A percentile compares a stretch with the other conserved stretches of the same genome.
phyloP scores from a whole-genome alignment of 2,797 vertebrate species.

The Peromyscus attwateri region DNA sequence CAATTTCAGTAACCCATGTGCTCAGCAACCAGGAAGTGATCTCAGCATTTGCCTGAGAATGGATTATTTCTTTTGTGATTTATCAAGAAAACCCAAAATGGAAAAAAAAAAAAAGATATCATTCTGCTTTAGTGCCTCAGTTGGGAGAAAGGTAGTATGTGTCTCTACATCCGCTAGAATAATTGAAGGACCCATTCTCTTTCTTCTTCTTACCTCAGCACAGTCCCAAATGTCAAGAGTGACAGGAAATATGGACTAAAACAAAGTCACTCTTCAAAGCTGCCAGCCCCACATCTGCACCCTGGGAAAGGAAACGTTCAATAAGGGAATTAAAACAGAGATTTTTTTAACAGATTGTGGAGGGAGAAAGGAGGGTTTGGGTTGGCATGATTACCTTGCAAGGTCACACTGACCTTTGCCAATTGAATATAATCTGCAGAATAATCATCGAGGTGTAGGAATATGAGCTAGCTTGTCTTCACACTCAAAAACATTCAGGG shows the following conservation, averaged over 20 bases:
- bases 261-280: conserved; percentile 80
- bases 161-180: neutral
- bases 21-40: conserved; percentile 85
- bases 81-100: conserved; percentile 57
- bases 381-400: conserved; percentile 47
- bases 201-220: conserved; percentile 18
- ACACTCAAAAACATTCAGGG: neutral
- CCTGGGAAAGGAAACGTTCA: conserved; percentile 81
- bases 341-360: conserved; percentile 30
- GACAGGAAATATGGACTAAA: conserved; percentile 77
- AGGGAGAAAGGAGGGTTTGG: conserved; percentile 57
- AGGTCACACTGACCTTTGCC: neutral
- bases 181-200: neutral
- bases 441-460: neutral
- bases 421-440: neutral
- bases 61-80: conserved; percentile 68
- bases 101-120: conserved; percentile 15
- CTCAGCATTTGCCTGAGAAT: conserved; percentile 81
- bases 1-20: conserved; percentile 80
- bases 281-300: conserved; percentile 57
- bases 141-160: conserved; percentile 5
- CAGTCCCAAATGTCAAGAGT: conserved; percentile 51
- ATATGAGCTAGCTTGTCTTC: neutral
- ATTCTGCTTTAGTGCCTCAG: conserved; percentile 13
- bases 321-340: conserved; percentile 76